phyloP scores from a whole-genome alignment of 2,888 invertebrate genomes.

The Mycalesis mineus region DNA sequence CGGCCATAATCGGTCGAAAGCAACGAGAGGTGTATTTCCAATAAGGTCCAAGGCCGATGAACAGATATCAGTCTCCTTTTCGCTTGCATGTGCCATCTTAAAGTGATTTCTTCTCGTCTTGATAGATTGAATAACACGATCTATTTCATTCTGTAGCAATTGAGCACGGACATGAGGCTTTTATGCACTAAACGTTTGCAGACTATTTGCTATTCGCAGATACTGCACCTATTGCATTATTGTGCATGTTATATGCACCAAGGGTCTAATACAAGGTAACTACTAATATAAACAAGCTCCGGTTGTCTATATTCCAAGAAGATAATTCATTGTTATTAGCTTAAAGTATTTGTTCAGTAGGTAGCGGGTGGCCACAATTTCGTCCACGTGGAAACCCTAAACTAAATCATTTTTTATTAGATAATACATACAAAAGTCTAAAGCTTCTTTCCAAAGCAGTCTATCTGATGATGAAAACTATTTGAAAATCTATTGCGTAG shows the following conservation, averaged over 20 bases:
- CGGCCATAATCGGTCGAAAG: constrained; percentile 59
- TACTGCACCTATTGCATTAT: not conserved
- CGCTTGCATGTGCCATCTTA: constrained; percentile 27
- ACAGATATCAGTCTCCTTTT: constrained; percentile 54
- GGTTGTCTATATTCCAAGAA: not conserved
- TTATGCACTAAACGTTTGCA: not conserved
- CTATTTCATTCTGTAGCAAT: not conserved
- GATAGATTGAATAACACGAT: not conserved
- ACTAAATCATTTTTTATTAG: no score
- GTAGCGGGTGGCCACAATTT: no score
- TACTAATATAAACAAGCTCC: not conserved
- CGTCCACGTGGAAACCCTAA: no score
- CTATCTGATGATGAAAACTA: no score
- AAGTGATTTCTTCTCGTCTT: not conserved
- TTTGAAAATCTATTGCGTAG: no score
- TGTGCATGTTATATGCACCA: not conserved
- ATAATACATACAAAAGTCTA: no score
- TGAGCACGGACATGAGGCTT: not conserved
- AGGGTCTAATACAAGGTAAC: no score
- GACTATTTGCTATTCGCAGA: not conserved
- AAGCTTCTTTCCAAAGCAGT: no score
- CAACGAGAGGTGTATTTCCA: constrained; percentile 66
- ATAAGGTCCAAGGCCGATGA: constrained; percentile 65
- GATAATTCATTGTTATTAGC: not conserved
- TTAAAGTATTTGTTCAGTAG: no score